Conservation (phyloP, 2,888 invertebrate species). For the Drosophila recens region DNA sequence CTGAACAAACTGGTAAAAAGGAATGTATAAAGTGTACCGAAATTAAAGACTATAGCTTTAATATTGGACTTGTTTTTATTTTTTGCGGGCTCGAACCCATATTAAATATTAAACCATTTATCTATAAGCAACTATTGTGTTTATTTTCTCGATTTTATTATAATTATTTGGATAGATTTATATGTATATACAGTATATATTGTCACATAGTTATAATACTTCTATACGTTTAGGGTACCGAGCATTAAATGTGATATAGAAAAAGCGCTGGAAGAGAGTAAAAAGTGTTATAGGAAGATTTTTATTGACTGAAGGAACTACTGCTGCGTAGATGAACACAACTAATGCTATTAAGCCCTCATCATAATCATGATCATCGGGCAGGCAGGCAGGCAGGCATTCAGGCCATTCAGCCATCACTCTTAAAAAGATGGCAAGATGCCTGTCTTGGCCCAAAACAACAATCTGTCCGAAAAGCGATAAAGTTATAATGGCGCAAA, state of each 20-base stretch:
- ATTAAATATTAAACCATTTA: no score
- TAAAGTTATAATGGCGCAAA: constrained; percentile 82
- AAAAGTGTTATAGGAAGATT: constrained; percentile 10
- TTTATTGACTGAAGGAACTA: constrained; percentile 34
- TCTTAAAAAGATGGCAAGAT: constrained; percentile 32
- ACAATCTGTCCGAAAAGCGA: constrained; percentile 81
- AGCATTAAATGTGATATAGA: background rate
- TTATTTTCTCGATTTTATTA: no score
- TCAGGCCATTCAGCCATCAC: constrained; percentile 61
- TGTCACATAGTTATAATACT: background rate
- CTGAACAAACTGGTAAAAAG: no score
- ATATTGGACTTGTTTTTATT: no score
- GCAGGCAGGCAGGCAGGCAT: constrained; percentile 15
- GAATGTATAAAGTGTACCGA: no score
- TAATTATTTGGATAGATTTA: no score
- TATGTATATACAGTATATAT: no score
- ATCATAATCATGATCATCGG: constrained; percentile 62
- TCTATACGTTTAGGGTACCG: background rate
- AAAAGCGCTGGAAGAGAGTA: background rate
- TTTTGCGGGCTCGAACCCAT: no score
- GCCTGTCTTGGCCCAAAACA: constrained; percentile 46
- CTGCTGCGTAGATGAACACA: constrained; percentile 27
- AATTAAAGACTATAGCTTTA: no score
- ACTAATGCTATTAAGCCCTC: constrained; percentile 77
- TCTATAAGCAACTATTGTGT: no score